phyloP scores from a whole-genome alignment of 1,140 invertebrate species.

The Drosophila tropicalis region DNA sequence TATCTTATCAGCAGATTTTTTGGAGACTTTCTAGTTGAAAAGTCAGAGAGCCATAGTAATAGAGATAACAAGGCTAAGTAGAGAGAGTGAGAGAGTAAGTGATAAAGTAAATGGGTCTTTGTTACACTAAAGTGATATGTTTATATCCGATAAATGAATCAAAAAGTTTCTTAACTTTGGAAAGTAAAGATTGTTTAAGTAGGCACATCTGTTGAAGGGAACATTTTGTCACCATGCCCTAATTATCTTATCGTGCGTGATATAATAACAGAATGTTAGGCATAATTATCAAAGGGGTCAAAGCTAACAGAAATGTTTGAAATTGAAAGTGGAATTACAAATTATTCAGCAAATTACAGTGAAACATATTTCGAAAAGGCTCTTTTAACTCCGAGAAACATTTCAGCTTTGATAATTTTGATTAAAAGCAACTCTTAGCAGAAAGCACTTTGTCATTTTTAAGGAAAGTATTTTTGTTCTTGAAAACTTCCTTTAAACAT shows the following conservation, averaged over 20 bases:
- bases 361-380: too few relatives aligned
- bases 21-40: slow-evolving; percentile 2
- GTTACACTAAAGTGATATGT: neutral
- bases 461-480: too few relatives aligned
- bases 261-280: neutral
- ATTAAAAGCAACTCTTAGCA: too few relatives aligned
- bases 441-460: too few relatives aligned
- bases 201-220: neutral
- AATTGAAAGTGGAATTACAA: too few relatives aligned
- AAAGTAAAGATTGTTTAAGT: slow-evolving; percentile 1
- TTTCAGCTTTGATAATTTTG: too few relatives aligned
- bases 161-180: slow-evolving; percentile 1
- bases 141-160: neutral
- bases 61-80: neutral
- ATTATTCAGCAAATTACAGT: too few relatives aligned
- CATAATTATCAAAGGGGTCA: too few relatives aligned
- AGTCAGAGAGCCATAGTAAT: too few relatives aligned
- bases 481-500: too few relatives aligned
- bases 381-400: too few relatives aligned
- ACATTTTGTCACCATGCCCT: neutral
- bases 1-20: slow-evolving; percentile 9
- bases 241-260: neutral
- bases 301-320: too few relatives aligned
- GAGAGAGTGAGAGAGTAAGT: neutral
- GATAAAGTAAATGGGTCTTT: neutral